Evolutionary conservation across 2,113 vertebrate species (phyloP).

Genomic region (Caranx melampygus): DNA sequence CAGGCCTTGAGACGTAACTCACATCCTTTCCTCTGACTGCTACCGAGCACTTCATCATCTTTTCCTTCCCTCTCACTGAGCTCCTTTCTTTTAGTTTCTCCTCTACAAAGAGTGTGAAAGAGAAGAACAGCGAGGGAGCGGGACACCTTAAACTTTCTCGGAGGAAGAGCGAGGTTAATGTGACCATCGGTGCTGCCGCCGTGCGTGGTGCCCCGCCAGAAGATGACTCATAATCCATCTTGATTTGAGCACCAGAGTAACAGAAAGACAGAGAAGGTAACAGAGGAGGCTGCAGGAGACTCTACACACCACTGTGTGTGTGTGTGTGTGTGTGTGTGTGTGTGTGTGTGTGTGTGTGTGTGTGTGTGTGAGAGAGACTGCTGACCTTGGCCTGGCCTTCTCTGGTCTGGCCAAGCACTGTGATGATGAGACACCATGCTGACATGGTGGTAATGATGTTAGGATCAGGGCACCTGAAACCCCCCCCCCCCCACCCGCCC

Average conservation of each 20-base stretch:
- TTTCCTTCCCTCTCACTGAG: not conserved
- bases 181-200: too few relatives aligned
- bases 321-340: not conserved
- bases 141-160: not conserved
- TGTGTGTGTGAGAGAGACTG: constrained; percentile 1
- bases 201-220: not conserved
- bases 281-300: not conserved
- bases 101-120: constrained; percentile 10
- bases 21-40: not conserved
- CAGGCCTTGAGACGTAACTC: not conserved
- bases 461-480: constrained; percentile 37
- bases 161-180: constrained; percentile 14
- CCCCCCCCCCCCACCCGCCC: too few relatives aligned
- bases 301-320: not conserved
- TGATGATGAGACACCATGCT: constrained; percentile 35
- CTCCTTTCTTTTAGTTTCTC: not conserved
- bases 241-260: constrained; percentile 3
- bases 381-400: constrained; percentile 28
- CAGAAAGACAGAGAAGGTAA: not conserved
- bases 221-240: not conserved
- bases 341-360: not conserved
- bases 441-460: constrained; percentile 45
- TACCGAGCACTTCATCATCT: not conserved
- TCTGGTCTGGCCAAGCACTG: constrained; percentile 17
- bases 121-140: not conserved